Evolutionary conservation across 2,113 vertebrate species (phyloP), one percentile per base, ranked within the genome.

Genomic region (Haemorhous mexicanus): DNA sequence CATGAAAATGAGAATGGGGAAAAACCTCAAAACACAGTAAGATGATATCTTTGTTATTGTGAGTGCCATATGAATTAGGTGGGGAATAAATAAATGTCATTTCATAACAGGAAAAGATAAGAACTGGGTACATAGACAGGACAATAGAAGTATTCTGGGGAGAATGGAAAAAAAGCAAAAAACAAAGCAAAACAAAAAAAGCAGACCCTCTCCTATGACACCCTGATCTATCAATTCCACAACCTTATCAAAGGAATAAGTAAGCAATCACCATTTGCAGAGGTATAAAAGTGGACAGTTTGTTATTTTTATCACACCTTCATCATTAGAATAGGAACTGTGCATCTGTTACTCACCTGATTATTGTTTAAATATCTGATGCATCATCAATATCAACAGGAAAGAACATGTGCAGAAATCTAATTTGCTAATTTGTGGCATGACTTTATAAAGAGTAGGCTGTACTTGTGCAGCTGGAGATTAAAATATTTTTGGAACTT

Each of bases 361-460:
- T 64, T 68, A 18, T 19, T 46, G 6, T n/a, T 87, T 77, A 73
- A 80, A 61, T 47, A 69, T 13, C 53, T 47, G 24, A 58, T 35
- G 11, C 18, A n/a, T 67, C 79, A 82, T 33, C 39, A 83, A 49
- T 53, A 43, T 70, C 72, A 55, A 70, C 21, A 89, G 32, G 61
- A 92, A 89, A 55, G 55, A 92, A 90, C 88, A 94, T 88, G 53
- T 93, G 87, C 41, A 76, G 16, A 96, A 96, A 75, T 22, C 84
- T 55, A 55, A 55, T 39, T 47, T 55, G 91, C 82, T 96, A 86
- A 91, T 94, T 89, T 85, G 61, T 70, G 50, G 16, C 33, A 64
- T 46, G 56, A n/a, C 61, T 82, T 52, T 94, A 69, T 92, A 96
- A 94, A 86, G 82, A 41, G 39, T 69, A 64, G 44, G 49, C 72